Conservation (phyloP, 2,888 invertebrate species). For the Euzetes globulus region DNA sequence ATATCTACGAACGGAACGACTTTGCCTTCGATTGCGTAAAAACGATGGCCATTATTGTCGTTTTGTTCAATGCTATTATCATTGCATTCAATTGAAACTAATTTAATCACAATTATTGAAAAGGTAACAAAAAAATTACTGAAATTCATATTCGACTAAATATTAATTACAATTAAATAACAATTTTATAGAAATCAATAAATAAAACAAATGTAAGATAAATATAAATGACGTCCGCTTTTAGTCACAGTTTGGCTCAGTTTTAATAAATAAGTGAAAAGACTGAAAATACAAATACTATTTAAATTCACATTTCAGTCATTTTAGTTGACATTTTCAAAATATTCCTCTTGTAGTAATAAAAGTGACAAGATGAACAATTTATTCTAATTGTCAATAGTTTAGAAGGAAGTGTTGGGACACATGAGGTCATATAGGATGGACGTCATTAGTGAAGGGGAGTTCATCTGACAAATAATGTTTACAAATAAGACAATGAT, state of each 20-base stretch:
- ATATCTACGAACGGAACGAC: constrained; percentile 62
- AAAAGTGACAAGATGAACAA: too few species aligned
- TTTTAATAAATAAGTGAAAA: neutral
- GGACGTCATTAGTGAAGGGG: too few species aligned
- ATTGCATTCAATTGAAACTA: constrained; percentile 1
- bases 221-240: neutral
- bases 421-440: too few species aligned
- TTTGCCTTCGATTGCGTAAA: constrained; percentile 69
- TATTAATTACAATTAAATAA: neutral
- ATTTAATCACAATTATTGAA: neutral
- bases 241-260: too few species aligned
- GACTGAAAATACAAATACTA: too few species aligned
- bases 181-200: neutral
- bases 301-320: too few species aligned
- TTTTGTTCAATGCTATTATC: neutral
- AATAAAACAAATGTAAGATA: neutral
- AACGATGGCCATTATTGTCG: neutral
- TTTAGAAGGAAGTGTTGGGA: too few species aligned
- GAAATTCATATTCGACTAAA: neutral
- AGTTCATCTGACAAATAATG: too few species aligned
- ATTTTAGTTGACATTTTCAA: too few species aligned
- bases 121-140: neutral
- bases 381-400: too few species aligned
- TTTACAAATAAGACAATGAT: too few species aligned
- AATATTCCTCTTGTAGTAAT: too few species aligned